Evolutionary conservation across 2,113 vertebrate species (phyloP).

Genomic region (Scytalopus superciliaris): DNA sequence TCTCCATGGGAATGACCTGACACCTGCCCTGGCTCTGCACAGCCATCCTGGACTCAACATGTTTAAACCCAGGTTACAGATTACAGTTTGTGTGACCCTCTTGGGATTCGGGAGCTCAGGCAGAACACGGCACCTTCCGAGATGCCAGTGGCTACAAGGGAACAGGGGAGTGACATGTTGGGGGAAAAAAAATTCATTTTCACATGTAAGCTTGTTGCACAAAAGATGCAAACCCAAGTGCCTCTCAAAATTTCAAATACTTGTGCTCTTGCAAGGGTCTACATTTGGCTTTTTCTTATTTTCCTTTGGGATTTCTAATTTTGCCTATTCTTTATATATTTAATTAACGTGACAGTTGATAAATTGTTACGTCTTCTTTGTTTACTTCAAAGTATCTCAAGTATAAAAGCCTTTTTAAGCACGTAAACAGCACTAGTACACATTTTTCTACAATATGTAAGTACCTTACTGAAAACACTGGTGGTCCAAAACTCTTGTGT

Average conservation of each 20-base stretch:
- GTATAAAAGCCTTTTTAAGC: neutral
- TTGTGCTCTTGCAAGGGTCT: neutral
- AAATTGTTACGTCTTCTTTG: neutral
- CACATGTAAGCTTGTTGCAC: neutral
- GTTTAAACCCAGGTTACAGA: neutral
- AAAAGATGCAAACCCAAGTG: neutral
- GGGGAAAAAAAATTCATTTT: neutral
- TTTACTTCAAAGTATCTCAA: neutral
- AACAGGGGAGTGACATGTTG: accelerated
- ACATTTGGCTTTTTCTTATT: neutral
- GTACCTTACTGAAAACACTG: neutral
- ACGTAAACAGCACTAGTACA: neutral
- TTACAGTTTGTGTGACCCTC: neutral
- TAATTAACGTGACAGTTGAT: neutral
- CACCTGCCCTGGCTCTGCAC: neutral
- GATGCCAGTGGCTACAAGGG: neutral
- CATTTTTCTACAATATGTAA: neutral
- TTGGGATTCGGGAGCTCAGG: neutral
- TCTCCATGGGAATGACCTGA: accelerated
- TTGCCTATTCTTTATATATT: neutral
- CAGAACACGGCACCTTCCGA: neutral
- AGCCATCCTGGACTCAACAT: neutral
- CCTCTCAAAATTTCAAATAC: neutral
- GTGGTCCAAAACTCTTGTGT: neutral
- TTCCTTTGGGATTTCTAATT: neutral